Evolutionary conservation across 2,113 vertebrate species (phyloP), one percentile per base, ranked within the genome.

Genomic region (Sitta europaea): DNA sequence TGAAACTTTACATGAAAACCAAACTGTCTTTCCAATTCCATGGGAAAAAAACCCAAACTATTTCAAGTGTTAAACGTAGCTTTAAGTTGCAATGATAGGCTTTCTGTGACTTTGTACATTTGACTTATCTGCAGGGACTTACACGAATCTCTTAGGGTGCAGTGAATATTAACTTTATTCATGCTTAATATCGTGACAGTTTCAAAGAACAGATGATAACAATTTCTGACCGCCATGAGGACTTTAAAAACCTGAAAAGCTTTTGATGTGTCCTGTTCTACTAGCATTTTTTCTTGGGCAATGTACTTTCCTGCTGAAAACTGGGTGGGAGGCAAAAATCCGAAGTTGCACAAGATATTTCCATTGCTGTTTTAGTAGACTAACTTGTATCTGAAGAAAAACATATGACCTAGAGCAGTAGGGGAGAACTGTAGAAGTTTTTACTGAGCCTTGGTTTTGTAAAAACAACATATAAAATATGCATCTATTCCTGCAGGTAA

Each of bases 271-370:
- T 33, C 36, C 51, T 9, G 15, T 55, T 89, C 82, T 70, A 78
- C 12, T 31, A 53, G 16, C 11, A 17, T 31, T 84, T 66, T 66
- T 70, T 68, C 36, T 90, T 92, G 54, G 43, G 72, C 47, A 71
- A 68, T 82, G 13, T 45, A 33, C 6, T 53, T 66, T 36, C 28
- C 25, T 54, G 14, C 43, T 90, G 57, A 71, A 73, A 89, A 71
- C 4, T 11, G 62, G 23, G 12, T 45, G 43, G 70, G 73, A 85
- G 43, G 45, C 81, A 94, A 95, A 96, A 94, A 18, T 63, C 93
- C 92, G 2, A 72, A 68, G 36, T 97, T 97, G 79, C 86, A 42
- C 74, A 96, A 97, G 47, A 13, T 53, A 21, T 11, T 93, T 58
- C 31, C 53, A 48, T 48, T 74, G 61, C 59, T 62, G 9, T 77